Conservation (phyloP, 2,113 vertebrate genomes). For the Burhinus bistriatus region DNA sequence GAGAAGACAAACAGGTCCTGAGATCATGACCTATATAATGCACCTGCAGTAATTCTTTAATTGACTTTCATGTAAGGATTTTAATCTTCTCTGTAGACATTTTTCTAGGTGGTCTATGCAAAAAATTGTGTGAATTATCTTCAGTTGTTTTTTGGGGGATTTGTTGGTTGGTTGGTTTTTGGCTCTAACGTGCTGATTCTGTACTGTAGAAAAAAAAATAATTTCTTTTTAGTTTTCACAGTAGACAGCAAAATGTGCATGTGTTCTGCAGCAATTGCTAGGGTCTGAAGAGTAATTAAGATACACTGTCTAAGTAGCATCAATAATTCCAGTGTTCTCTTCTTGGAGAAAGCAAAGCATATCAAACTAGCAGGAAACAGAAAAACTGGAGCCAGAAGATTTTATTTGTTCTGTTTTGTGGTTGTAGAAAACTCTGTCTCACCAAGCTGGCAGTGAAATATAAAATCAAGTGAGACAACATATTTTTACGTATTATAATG, state of each 20-base stretch:
- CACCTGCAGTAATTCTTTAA: neutral
- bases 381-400: neutral
- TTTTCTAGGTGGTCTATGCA: neutral
- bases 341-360: neutral
- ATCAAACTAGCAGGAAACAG: neutral
- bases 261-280: neutral
- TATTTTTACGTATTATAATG: neutral
- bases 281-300: neutral
- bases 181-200: neutral
- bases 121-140: neutral
- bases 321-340: neutral
- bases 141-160: fast-evolving
- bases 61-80: neutral
- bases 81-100: neutral
- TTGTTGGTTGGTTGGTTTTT: neutral
- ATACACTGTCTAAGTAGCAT: neutral
- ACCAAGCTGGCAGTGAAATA: neutral
- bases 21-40: neutral
- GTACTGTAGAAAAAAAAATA: neutral
- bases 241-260: fast-evolving
- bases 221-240: neutral
- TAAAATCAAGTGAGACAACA: neutral
- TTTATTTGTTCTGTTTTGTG: neutral
- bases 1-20: neutral
- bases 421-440: neutral